phyloP scores from a whole-genome alignment of 2,888 invertebrate genomes.

The Acanthacorydalis orientalis region DNA sequence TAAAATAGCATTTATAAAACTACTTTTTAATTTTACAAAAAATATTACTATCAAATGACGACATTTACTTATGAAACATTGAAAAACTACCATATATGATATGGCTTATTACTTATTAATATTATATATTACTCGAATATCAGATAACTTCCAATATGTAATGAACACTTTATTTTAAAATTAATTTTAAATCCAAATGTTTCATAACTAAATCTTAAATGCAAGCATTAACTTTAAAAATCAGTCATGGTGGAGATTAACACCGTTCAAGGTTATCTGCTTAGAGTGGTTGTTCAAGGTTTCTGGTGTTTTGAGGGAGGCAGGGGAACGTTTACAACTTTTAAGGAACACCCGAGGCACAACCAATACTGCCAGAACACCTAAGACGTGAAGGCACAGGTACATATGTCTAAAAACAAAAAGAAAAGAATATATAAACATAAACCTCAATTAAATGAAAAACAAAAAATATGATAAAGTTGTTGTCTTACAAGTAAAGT shows the following conservation, averaged over 20 bases:
- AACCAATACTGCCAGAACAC: constrained; percentile 18
- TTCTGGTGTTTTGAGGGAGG: neutral
- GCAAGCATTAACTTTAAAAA: neutral
- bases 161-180: neutral
- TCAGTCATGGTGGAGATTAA: neutral
- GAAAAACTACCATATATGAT: neutral
- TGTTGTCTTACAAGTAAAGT: constrained; percentile 57
- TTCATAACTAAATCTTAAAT: neutral
- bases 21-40: too few species aligned
- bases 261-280: neutral
- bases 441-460: neutral
- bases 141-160: neutral
- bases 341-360: constrained; percentile 21
- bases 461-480: neutral
- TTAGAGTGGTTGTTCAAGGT: neutral
- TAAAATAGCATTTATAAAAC: too few species aligned
- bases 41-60: too few species aligned
- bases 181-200: too few species aligned
- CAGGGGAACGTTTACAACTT: neutral
- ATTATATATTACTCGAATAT: neutral
- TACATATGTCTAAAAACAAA: constrained; percentile 22
- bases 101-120: neutral
- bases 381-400: constrained; percentile 27
- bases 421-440: constrained; percentile 1
- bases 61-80: too few species aligned